Evolutionary conservation across 1,140 invertebrate genomes (phyloP).

Genomic region (Cydia strobilella): DNA sequence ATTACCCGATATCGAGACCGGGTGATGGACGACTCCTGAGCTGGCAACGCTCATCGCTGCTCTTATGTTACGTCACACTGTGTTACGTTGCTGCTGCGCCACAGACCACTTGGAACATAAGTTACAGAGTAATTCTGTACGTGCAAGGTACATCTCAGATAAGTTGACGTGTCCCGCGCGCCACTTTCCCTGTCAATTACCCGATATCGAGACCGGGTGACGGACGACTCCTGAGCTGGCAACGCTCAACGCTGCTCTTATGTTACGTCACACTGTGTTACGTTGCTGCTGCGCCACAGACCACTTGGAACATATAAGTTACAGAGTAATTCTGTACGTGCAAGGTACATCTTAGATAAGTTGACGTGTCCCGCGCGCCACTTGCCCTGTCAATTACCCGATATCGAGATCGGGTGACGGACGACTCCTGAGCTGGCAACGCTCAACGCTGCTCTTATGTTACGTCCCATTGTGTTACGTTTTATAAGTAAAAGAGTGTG

Average conservation of each 20-base stretch:
- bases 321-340: constrained; percentile 44
- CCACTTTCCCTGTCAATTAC: constrained; percentile 77
- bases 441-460: constrained; percentile 5
- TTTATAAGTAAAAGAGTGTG: too few relatives aligned
- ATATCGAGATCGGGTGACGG: constrained; percentile 68
- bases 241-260: not conserved
- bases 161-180: constrained; percentile 69
- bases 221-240: constrained; percentile 50
- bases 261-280: not conserved
- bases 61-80: constrained; percentile 12
- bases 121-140: constrained; percentile 45
- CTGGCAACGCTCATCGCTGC: constrained; percentile 2
- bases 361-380: constrained; percentile 69
- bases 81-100: not conserved
- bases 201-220: constrained; percentile 67
- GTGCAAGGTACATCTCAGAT: constrained; percentile 62
- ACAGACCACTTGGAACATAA: not conserved
- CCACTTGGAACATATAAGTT: not conserved
- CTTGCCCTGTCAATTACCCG: constrained; percentile 75
- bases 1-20: constrained; percentile 69
- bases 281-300: not conserved
- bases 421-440: constrained; percentile 44
- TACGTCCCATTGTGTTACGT: not conserved
- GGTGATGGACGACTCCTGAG: constrained; percentile 64
- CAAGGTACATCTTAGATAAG: constrained; percentile 67